Base-by-base conservation (phyloP, 2,888 invertebrate genomes). In the Anagyrus pseudococci region DNA sequence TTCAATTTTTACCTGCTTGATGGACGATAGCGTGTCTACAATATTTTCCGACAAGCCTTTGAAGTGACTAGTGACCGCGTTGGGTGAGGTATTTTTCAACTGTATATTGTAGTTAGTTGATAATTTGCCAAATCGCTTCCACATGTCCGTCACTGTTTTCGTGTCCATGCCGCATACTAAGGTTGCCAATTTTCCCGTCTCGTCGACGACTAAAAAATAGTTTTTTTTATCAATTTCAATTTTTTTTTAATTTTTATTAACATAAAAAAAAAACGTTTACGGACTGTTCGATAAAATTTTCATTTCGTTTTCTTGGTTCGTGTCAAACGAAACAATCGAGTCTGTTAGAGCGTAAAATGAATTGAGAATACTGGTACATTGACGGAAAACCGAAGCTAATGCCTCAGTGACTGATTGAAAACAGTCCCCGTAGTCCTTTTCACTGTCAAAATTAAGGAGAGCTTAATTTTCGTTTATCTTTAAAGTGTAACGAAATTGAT, bases 91-190 rank as follows among this genome's bases (percentile, higher is more conserved):
- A 25, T 48, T 57, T 44, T 71, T 73, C 3, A 75, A 66, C 23
- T 64, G 49, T 0, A 37, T 19, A 17, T 66, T 64, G 26, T 74
- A 61, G 10, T 43, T 62, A 0, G 72, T 62, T 0, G 72, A 69
- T 29, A 80, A 58, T 68, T 74, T 78, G 2, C 70, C 73, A 33
- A 80, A 80, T 7, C 66, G 64, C 66, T 74, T 78, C 68, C 76
- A 76, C n/a, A 72, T 67, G 20, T 75, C 75, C 1, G 74, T 70
- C 37, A 77, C 72, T 2, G 75, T 73, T 63, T 73, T 76, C 2
- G 73, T 52, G 33, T 78, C 78, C 63, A 77, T 67, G 40, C 75
- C 73, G 37, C 72, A 71, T 3, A 71, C 62, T 19, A 75, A 58
- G 2, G 68, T 65, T 17, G 75, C 76, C 13, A 78, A 70, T 33